Evolutionary conservation across 1,140 invertebrate species (phyloP), one percentile per base, ranked within the genome.

Genomic region (Lepidurus couesii): DNA sequence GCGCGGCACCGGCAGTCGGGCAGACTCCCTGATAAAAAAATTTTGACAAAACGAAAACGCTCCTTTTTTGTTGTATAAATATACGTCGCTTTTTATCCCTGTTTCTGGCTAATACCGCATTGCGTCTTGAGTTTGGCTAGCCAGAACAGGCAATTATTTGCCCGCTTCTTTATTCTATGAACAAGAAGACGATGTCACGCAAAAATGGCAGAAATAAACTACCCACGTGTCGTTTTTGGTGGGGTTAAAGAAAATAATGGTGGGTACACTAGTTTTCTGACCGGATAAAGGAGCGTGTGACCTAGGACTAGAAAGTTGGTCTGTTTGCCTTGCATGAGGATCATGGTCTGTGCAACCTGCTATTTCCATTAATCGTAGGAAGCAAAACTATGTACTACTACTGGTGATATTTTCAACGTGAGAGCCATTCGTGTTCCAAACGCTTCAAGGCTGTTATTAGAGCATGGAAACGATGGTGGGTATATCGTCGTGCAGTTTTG

Each of bases 341-440:
- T 34, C 34, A 34, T 34, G 34, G 34, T 34, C 34, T 34, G 34
- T 21, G 53, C 5, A 65, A 13, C 53, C 16, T 16, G 53, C 53
- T n/a, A 65, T 65, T 65, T 21, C 53, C 53, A 65, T 65, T 65
- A 65, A 65, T 65, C 53, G 21, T 65, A 21, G 53, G 21, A 65
- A 13, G 53, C 16, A 21, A n/a, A n/a, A 7, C 53, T 65, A 65
- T 6, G 16, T 34, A 34, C 34, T 34, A 16, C 21, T 65, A 65
- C 53, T 13, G 21, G 10, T 13, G 16, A 65, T 7, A 65, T 65
- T 65, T 7, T 13, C 16, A 65, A 65, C 53, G 53, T 65, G 53
- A 65, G 53, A 65, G 53, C 21, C 53, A 65, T 65, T 13, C 53
- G 53, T 65, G 53, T 2, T 21, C 16, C 53, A 11, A 65, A 65